Evolutionary conservation across 2,113 vertebrate genomes (phyloP).

Genomic region (Dinomys branickii): DNA sequence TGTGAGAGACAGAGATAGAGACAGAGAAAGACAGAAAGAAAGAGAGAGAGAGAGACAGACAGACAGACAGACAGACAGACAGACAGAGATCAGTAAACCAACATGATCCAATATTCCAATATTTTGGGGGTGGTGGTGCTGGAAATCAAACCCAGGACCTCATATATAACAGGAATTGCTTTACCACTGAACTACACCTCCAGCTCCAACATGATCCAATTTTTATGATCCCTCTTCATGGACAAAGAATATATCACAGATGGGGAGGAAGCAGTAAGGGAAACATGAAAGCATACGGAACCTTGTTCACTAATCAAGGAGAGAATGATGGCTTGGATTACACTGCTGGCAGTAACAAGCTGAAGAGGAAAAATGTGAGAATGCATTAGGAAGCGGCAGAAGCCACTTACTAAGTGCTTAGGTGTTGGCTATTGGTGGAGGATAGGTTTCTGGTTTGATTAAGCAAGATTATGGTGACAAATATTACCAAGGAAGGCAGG

Average conservation of each 20-base stretch:
- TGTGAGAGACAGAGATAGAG: neutral
- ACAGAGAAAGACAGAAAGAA: neutral
- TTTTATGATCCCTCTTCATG: neutral
- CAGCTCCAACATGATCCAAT: neutral
- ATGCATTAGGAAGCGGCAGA: neutral
- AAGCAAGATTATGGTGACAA: neutral
- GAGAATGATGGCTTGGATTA: neutral
- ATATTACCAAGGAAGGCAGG: neutral
- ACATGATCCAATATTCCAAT: neutral
- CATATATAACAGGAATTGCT: neutral
- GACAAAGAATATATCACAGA: neutral
- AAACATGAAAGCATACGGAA: neutral
- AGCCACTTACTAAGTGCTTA: neutral
- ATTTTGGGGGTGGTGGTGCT: neutral
- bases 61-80: neutral
- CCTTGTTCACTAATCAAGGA: neutral
- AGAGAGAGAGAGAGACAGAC: neutral
- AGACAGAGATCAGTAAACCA: neutral
- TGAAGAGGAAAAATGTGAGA: neutral
- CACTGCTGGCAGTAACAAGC: neutral
- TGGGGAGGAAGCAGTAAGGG: neutral
- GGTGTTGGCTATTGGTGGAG: neutral
- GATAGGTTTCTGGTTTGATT: neutral
- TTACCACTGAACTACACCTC: neutral
- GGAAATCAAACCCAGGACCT: neutral